Evolutionary conservation across 1,140 invertebrate species (phyloP), one percentile per base, ranked within the genome.

Genomic region (Galleria mellonella): DNA sequence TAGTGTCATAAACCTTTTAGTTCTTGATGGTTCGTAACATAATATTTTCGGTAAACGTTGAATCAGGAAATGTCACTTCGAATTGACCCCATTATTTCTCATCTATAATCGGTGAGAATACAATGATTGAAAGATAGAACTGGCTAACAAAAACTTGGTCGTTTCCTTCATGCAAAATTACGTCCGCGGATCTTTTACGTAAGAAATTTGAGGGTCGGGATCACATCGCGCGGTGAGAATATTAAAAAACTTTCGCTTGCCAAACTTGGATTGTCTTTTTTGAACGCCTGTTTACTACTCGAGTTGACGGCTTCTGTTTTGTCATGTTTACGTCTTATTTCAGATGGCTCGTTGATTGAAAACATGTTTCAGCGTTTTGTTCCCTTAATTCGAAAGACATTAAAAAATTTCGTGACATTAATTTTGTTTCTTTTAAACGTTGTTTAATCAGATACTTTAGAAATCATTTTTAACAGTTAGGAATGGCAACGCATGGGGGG

Each of bases 241-340:
- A 82, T 82, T 82, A 82, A 82, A 82, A 82, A 82, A 82, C 67
- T 82, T 82, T 71, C 47, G 55, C 57, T 49, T 51, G 55, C 59
- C 57, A 71, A 71, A 82, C 65, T 82, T 82, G 74, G 61, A 75
- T 82, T 82, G 74, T 78, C 77, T 78, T 78, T 78, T 74, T 75
- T 72, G 63, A 65, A 54, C 70, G 62, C 62, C 62, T 69, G 70
- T 75, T 55, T 23, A 23, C 17, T 23, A 23, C 17, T 23, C 17
- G 17, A 23, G 2, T 23, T 23, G 50, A 55, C 53, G 33, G 48
- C 29, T 38, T 51, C 52, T 62, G 55, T 64, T 67, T 72, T 65
- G 58, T 67, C 63, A 60, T 60, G 52, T 46, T 45, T 29, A 5
- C 27, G 28, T 30, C 29, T 43, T 23, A 23, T 6, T 2, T 23